These are phyloP conservation scores for Drosophila meridionalis DNA, from an alignment of 2,888 invertebrate species.

Conservation along the genomic window DNA sequence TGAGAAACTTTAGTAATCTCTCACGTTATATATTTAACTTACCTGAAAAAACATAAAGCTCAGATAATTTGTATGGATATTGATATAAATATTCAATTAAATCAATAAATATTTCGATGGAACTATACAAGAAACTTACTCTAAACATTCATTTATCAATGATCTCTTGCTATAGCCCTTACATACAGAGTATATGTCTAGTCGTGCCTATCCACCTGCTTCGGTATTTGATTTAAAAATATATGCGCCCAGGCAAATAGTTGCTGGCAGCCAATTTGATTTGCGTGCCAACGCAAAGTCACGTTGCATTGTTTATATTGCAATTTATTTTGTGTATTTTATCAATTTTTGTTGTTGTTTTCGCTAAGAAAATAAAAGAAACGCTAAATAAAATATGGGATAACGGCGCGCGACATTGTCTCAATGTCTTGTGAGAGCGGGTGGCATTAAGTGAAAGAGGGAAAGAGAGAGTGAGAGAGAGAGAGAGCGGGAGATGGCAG, in stretches of 20 bases:
- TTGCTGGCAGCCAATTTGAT: conserved; percentile 41
- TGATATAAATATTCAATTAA: not conserved
- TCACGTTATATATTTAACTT: too few species aligned
- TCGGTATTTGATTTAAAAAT: not conserved
- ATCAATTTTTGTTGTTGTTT: conserved; percentile 44
- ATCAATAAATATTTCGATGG: not conserved
- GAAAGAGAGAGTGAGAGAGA: not conserved
- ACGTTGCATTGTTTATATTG: conserved; percentile 59
- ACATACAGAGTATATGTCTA: not conserved
- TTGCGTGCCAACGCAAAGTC: conserved; percentile 67
- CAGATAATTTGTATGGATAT: too few species aligned
- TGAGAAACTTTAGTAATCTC: too few species aligned
- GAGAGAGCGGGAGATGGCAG: not conserved
- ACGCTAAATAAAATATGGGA: conserved; percentile 19
- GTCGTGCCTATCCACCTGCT: not conserved
- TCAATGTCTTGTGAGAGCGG: conserved; percentile 12
- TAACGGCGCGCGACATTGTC: conserved; percentile 14
- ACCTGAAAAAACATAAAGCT: too few species aligned
- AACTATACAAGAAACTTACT: not conserved
- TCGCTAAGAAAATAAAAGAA: conserved; percentile 13
- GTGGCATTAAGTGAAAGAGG: not conserved
- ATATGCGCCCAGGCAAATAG: conserved; percentile 32
- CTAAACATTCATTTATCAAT: not conserved
- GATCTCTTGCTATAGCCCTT: not conserved
- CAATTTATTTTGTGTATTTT: conserved; percentile 58